phyloP scores from a whole-genome alignment of 2,888 invertebrate species.

The Noctua comes region DNA sequence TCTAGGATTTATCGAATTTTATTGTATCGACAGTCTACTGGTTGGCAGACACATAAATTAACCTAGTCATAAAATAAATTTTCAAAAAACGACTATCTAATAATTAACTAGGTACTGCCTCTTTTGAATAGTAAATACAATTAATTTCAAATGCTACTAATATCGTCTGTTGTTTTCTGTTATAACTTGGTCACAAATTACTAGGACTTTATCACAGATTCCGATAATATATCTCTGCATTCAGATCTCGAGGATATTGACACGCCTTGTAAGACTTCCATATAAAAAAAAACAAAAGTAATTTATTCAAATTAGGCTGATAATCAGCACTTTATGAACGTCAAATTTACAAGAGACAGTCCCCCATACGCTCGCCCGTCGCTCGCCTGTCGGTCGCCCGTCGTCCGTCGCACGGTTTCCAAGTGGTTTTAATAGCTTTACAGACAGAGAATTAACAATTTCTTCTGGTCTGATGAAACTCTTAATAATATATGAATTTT shows the following conservation, averaged over 20 bases:
- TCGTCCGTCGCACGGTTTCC: neutral
- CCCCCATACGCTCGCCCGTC: neutral
- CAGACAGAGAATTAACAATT: neutral
- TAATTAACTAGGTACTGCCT: neutral
- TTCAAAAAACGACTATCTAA: neutral
- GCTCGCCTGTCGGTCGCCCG: too few species aligned
- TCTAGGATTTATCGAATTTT: too few species aligned
- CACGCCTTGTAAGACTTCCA: neutral
- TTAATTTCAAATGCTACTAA: neutral
- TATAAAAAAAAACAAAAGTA: neutral
- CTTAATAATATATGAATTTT: neutral
- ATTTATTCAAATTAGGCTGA: neutral
- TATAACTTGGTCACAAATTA: too few species aligned
- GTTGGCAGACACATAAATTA: neutral
- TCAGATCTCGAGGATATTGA: constrained; percentile 3
- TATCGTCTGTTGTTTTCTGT: neutral
- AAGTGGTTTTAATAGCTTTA: neutral
- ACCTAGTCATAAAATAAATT: neutral
- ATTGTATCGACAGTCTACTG: neutral
- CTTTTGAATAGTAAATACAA: neutral
- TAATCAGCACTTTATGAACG: neutral
- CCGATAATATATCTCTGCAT: neutral
- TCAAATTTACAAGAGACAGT: neutral
- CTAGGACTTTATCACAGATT: neutral
- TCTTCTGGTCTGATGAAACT: neutral